phyloP scores from a whole-genome alignment of 2,797 vertebrate species.

The Peromyscus aztecus region DNA sequence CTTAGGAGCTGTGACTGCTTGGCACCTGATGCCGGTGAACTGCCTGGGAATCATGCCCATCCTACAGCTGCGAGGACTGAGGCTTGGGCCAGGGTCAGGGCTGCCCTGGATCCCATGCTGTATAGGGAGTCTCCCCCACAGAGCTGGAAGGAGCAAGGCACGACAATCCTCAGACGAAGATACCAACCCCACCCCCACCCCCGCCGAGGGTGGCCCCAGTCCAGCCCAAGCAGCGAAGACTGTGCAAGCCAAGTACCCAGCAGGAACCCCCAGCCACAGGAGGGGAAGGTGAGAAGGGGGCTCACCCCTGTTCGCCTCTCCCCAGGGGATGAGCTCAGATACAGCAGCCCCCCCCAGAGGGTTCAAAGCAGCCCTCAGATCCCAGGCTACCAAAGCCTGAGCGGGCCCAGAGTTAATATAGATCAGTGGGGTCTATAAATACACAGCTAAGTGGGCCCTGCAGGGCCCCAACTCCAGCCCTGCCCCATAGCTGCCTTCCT shows the following conservation, averaged over 20 bases:
- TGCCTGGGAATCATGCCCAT: background rate
- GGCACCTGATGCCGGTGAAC: background rate
- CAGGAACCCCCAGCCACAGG: background rate
- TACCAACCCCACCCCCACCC: background rate
- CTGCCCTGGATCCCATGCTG: background rate
- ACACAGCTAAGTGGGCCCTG: background rate
- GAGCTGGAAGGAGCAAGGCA: background rate
- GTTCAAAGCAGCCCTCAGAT: conserved; percentile 65
- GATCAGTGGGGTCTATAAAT: conserved; percentile 70
- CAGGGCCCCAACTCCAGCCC: background rate
- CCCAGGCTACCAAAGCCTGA: conserved; percentile 21
- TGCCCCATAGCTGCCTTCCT: background rate
- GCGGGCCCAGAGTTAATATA: conserved; percentile 19
- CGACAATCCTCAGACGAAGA: conserved; percentile 10
- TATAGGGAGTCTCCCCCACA: background rate
- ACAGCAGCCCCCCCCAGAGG: background rate
- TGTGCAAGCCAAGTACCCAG: conserved; percentile 51
- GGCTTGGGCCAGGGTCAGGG: background rate
- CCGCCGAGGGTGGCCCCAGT: background rate
- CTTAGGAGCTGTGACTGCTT: background rate
- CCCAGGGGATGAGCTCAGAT: background rate
- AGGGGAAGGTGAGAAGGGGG: conserved; percentile 25
- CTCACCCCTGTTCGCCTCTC: background rate
- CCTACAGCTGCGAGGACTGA: conserved; percentile 58
- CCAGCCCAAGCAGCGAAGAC: background rate